Base-by-base conservation (phyloP, 2,113 vertebrate species). In the Carassius auratus region DNA sequence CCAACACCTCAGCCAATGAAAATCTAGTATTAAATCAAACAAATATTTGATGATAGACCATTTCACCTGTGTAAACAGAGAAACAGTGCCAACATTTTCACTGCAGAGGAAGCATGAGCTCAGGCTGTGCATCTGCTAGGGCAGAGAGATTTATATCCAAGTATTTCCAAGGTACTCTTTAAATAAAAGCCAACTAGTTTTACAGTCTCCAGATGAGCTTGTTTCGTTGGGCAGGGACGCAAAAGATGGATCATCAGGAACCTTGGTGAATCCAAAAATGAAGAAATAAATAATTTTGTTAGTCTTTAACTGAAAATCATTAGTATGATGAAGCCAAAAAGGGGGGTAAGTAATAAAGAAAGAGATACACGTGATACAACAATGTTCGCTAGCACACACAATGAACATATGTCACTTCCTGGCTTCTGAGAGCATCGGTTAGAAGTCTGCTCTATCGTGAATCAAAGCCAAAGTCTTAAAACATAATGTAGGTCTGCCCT, bases 401-500 rank as follows among this genome's bases (percentile, higher is more conserved):
- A 15, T 66, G 52, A 55, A 86, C 89, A 55, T 55, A 17, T 55
- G n/a, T 14, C n/a, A 75, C 5, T 3, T 50, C 21, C 42, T 23
- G 71, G 73, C 21, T 48, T 75, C 42, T 36, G 8, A 68, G 8
- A 36, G 66, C 73, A 26, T 45, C 13, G 7, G 73, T 50, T 2
- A 68, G 50, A 5, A 75, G 13, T 75, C 73, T 75, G 73, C 42
- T 50, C 21, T 14, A 45, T 26, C 12, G 15, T 26, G 21, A 48
- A n/a, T 75, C 73, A 6, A 75, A 14, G n/a, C 15, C 13, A 50
- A 10, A 23, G n/a, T 10, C 26, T 13, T 71, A 13, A 71, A 88
- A 50, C 84, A 87, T 73, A 88, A 87, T 89, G 57, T 92, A 91
- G 87, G 89, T 33, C 90, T 92, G 91, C 61, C 92, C 91, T 93